These are phyloP conservation scores for Pseudeuparius sepicola DNA, from an alignment of 2,888 invertebrate species.

Conservation along the genomic window DNA sequence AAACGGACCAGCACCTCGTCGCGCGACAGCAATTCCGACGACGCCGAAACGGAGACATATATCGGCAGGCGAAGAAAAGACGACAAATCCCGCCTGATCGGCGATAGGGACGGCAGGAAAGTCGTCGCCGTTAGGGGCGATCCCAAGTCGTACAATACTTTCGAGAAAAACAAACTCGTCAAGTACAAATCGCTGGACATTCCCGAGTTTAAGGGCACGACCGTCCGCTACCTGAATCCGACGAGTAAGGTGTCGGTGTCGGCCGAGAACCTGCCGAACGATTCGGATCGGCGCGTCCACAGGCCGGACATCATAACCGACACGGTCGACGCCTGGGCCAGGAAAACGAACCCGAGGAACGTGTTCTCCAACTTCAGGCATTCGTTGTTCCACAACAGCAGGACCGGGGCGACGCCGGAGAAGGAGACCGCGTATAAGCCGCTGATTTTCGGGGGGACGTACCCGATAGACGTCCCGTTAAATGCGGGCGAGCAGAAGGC, in stretches of 20 bases:
- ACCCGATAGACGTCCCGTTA: constrained; percentile 68
- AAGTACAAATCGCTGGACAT: constrained; percentile 36
- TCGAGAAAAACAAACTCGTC: constrained; percentile 34
- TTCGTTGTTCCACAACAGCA: constrained; percentile 33
- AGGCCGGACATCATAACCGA: constrained; percentile 48
- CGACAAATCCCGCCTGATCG: constrained; percentile 36
- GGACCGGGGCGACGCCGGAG: constrained; percentile 24
- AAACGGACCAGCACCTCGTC: no score
- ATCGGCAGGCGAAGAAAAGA: constrained; percentile 30
- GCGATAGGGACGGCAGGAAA: constrained; percentile 35
- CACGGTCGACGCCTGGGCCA: constrained; percentile 55
- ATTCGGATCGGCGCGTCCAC: constrained; percentile 26
- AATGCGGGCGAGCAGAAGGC: constrained; percentile 5
- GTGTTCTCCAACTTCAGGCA: constrained; percentile 35
- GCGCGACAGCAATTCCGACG: no score
- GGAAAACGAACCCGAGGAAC: constrained; percentile 32
- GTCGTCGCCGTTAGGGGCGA: constrained; percentile 35
- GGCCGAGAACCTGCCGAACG: constrained; percentile 34
- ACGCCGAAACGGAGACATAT: constrained; percentile 30
- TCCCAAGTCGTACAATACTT: constrained; percentile 36
- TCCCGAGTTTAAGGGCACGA: constrained; percentile 29
- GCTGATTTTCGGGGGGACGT: constrained; percentile 76
- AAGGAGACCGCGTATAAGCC: constrained; percentile 46
- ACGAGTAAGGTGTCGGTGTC: constrained; percentile 37
- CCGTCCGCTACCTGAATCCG: constrained; percentile 35